A percentile compares a stretch with the other conserved stretches of the same genome.
These are phyloP conservation scores for Gambelia wislizenii DNA, from an alignment of 2,797 vertebrate species.

Conservation along the genomic window DNA sequence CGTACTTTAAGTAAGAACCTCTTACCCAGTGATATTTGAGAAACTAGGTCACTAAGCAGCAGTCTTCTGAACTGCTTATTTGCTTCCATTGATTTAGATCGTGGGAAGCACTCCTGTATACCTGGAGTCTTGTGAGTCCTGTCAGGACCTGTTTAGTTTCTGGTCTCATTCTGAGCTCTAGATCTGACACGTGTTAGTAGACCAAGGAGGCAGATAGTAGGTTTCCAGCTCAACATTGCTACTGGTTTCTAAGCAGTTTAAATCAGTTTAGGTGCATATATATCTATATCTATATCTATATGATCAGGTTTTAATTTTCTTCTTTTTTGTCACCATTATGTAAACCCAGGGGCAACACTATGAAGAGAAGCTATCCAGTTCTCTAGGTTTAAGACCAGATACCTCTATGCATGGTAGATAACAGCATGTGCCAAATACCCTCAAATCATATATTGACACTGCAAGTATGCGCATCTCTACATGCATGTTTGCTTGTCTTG, in stretches of 20 bases:
- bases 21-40: conserved; percentile 28
- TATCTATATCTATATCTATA: too few relatives aligned
- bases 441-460: neutral
- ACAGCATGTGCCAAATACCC: neutral
- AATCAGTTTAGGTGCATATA: neutral
- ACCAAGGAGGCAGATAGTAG: neutral
- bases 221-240: neutral
- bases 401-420: neutral
- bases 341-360: neutral
- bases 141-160: neutral
- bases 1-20: conserved; percentile 8
- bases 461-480: neutral
- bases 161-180: neutral
- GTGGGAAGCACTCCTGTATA: neutral
- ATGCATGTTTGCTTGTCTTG: neutral
- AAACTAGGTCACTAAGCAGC: conserved; percentile 29
- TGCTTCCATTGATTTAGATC: conserved; percentile 12
- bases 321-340: neutral
- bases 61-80: conserved; percentile 10
- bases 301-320: neutral
- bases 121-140: neutral
- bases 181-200: neutral
- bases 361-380: neutral
- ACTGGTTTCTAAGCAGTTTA: neutral
- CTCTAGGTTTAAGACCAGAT: neutral